A percentile compares a stretch with the other conserved stretches of the same genome.
Evolutionary conservation across 2,888 invertebrate species (phyloP).

Genomic region (Rhabditoides inermis): DNA sequence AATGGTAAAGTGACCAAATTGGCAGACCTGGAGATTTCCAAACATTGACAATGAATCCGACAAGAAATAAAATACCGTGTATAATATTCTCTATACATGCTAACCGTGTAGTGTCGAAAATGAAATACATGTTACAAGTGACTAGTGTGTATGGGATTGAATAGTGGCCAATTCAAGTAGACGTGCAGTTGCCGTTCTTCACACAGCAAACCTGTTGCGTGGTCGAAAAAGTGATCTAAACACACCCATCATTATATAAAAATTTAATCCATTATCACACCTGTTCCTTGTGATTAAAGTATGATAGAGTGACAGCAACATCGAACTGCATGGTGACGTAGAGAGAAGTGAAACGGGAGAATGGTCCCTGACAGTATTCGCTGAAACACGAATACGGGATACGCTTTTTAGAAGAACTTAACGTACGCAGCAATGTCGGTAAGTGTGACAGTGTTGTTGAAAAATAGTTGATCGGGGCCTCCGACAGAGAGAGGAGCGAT

Average conservation of each 20-base stretch:
- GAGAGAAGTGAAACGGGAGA: constrained; percentile 34
- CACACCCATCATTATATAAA: neutral
- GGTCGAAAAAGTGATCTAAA: constrained; percentile 29
- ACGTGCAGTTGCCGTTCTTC: constrained; percentile 41
- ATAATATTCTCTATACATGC: too few species aligned
- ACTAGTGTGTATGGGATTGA: too few species aligned
- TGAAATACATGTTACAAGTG: too few species aligned
- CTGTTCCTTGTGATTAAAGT: constrained; percentile 36
- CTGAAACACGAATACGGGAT: constrained; percentile 22
- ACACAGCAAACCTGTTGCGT: constrained; percentile 42
- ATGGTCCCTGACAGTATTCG: constrained; percentile 37
- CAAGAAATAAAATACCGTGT: too few species aligned
- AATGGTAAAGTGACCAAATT: too few species aligned
- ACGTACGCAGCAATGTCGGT: constrained; percentile 15
- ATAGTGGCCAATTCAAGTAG: too few species aligned
- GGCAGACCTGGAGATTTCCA: too few species aligned
- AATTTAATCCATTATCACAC: constrained; percentile 3
- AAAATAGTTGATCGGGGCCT: constrained; percentile 17
- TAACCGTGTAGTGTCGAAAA: too few species aligned
- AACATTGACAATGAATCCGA: too few species aligned
- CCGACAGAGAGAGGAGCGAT: constrained; percentile 20
- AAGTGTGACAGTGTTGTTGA: constrained; percentile 39
- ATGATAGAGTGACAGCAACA: constrained; percentile 36
- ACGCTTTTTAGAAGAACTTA: neutral
- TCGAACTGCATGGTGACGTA: constrained; percentile 46